Percentiles rank a stretch among this genome's conserved stretches.
Evolutionary conservation across 2,113 vertebrate genomes (phyloP).

Genomic region (Paracanthobrama guichenoti): DNA sequence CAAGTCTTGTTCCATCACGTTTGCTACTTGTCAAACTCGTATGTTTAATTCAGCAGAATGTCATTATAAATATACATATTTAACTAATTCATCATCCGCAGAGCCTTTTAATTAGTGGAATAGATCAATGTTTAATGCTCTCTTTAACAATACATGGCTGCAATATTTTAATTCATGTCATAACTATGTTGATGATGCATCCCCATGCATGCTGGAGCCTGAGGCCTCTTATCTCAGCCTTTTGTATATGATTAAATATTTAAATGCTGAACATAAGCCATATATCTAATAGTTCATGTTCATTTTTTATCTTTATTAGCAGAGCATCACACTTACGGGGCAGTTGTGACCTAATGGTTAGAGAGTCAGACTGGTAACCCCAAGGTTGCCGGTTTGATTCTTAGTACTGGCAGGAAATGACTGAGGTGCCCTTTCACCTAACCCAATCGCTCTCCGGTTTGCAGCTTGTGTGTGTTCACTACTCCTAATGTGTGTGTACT

Average conservation of each 20-base stretch:
- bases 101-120: constrained; percentile 78
- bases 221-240: constrained; percentile 22
- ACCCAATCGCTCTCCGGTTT: too few species aligned
- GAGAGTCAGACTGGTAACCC: too few species aligned
- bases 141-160: constrained; percentile 80
- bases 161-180: constrained; percentile 60
- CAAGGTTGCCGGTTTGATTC: too few species aligned
- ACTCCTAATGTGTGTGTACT: too few species aligned
- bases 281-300: neutral
- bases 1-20: constrained; percentile 46
- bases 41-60: constrained; percentile 79
- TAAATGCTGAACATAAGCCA: constrained; percentile 3
- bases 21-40: constrained; percentile 55
- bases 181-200: constrained; percentile 63
- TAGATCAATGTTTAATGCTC: constrained; percentile 78
- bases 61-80: constrained; percentile 80
- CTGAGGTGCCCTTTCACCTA: too few species aligned
- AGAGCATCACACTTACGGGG: neutral
- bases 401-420: too few species aligned
- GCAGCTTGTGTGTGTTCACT: too few species aligned
- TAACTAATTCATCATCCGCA: constrained; percentile 74
- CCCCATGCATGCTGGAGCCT: neutral
- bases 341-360: too few species aligned
- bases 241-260: constrained; percentile 37
- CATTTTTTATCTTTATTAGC: constrained; percentile 10